These are phyloP conservation scores for Pristionchus fissidentatus DNA, from an alignment of 2,888 invertebrate species.

Conservation along the genomic window DNA sequence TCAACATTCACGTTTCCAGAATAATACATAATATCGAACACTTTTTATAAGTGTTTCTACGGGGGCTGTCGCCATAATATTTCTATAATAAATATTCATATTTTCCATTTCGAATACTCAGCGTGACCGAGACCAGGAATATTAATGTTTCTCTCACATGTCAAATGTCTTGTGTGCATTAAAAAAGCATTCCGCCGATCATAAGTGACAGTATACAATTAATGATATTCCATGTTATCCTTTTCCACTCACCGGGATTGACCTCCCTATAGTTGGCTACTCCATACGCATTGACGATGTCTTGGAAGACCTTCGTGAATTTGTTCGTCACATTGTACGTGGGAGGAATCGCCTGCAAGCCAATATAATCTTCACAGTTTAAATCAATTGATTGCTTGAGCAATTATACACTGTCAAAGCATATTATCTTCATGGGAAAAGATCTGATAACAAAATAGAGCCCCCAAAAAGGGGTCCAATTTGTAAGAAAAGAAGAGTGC, in stretches of 20 bases:
- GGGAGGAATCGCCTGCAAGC: constrained; percentile 81
- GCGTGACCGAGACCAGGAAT: too few species aligned
- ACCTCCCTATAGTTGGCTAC: constrained; percentile 95
- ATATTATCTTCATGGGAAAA: neutral
- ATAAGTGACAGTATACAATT: too few species aligned
- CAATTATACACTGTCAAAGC: too few species aligned
- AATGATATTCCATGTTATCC: neutral
- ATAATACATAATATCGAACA: constrained; percentile 4
- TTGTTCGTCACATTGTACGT: constrained; percentile 96
- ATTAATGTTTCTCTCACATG: too few species aligned
- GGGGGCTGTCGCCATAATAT: too few species aligned
- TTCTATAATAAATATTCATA: too few species aligned
- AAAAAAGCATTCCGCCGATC: too few species aligned
- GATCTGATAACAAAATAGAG: neutral
- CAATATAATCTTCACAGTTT: neutral
- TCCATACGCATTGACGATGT: constrained; percentile 95
- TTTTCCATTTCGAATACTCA: too few species aligned
- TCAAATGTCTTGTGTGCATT: too few species aligned
- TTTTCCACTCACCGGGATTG: constrained; percentile 85
- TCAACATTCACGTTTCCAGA: too few species aligned
- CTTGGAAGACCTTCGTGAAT: constrained; percentile 94
- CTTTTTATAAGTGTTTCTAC: too few species aligned
- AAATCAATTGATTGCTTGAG: neutral
- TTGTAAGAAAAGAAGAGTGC: constrained; percentile 76
- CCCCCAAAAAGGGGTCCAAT: neutral